These are phyloP conservation scores for Melipona quadrifasciata DNA, from an alignment of 1,140 invertebrate species.

Conservation along the genomic window DNA sequence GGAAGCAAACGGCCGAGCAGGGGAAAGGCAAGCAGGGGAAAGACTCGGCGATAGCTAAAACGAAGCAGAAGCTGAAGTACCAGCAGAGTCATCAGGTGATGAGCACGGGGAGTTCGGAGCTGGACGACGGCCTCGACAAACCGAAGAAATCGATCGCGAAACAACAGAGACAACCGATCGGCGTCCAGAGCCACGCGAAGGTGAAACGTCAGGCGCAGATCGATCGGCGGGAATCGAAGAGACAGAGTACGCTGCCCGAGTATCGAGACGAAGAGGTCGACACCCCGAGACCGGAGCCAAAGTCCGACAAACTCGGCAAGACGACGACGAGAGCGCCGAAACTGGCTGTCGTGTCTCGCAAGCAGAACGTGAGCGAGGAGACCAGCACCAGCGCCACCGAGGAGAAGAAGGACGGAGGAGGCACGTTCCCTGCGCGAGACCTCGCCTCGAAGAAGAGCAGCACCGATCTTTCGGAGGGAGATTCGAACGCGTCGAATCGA, in stretches of 20 bases:
- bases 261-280: slow-evolving; percentile 45
- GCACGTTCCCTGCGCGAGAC: neutral
- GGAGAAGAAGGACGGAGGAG: slow-evolving; percentile 2
- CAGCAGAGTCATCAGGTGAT: slow-evolving; percentile 64
- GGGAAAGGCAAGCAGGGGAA: slow-evolving; percentile 43
- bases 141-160: slow-evolving; percentile 57
- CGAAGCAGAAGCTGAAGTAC: slow-evolving; percentile 63
- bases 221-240: slow-evolving; percentile 56
- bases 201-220: slow-evolving; percentile 61
- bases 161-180: slow-evolving; percentile 59
- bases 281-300: slow-evolving; percentile 41
- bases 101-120: slow-evolving; percentile 74
- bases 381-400: slow-evolving; percentile 47
- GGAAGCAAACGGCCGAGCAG: slow-evolving; percentile 21
- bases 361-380: slow-evolving; percentile 38
- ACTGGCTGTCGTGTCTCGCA: slow-evolving; percentile 20
- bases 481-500: neutral
- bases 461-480: slow-evolving; percentile 16
- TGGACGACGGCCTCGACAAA: slow-evolving; percentile 71
- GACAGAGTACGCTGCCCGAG: slow-evolving; percentile 25
- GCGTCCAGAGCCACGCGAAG: slow-evolving; percentile 46
- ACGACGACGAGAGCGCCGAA: slow-evolving; percentile 25
- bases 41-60: slow-evolving; percentile 63
- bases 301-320: slow-evolving; percentile 33
- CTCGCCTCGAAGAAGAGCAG: slow-evolving; percentile 45